Evolutionary conservation across 2,113 vertebrate species (phyloP).

Genomic region (Callospermophilus lateralis): DNA sequence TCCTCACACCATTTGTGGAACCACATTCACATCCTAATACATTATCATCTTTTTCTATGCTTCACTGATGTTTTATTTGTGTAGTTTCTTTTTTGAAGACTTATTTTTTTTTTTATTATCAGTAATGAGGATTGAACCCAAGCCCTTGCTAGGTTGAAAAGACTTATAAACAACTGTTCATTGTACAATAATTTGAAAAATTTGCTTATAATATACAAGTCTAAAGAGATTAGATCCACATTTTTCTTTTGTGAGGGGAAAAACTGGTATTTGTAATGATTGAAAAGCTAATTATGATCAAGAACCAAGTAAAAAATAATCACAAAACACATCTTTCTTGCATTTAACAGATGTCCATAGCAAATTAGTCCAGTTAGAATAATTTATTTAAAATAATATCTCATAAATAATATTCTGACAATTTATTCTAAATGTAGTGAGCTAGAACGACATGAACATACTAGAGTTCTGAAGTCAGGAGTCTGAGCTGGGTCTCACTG

Average conservation of each 20-base stretch:
- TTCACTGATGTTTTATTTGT: constrained; percentile 82
- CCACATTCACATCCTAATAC: constrained; percentile 79
- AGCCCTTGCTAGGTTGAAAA: not conserved
- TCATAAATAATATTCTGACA: not conserved
- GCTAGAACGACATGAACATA: not conserved
- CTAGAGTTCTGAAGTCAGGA: not conserved
- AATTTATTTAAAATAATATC: constrained; percentile 21
- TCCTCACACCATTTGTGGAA: constrained; percentile 78
- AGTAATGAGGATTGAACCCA: too few species aligned
- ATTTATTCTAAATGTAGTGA: not conserved
- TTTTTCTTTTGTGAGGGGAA: constrained; percentile 81
- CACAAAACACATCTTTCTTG: not conserved
- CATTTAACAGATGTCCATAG: not conserved
- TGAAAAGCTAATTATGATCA: constrained; percentile 68
- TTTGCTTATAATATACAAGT: constrained; percentile 83
- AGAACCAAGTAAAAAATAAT: constrained; percentile 6
- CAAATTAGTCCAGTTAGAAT: constrained; percentile 20
- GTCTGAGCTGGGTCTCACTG: not conserved
- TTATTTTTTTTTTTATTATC: too few species aligned
- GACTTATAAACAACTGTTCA: constrained; percentile 62
- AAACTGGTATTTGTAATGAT: constrained; percentile 77
- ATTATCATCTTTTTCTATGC: constrained; percentile 82
- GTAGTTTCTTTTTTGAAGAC: constrained; percentile 79
- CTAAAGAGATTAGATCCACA: constrained; percentile 74
- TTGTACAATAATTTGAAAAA: constrained; percentile 81